Evolutionary conservation across 1,140 invertebrate genomes (phyloP), one percentile per base, ranked within the genome.

Genomic region (Littorina saxatilis): DNA sequence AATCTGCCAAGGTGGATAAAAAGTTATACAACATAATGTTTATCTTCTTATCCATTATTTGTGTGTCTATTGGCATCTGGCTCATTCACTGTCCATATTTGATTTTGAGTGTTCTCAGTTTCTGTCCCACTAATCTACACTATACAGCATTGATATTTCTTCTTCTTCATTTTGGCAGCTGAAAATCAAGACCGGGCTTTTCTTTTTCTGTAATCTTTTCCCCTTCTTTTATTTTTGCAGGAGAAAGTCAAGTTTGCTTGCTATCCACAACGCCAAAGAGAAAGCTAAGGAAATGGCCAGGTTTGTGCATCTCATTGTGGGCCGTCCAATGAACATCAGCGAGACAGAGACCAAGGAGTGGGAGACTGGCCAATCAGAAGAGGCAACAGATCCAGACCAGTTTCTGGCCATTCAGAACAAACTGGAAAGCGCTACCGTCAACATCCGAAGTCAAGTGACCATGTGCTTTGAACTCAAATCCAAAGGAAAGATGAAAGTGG

Each of bases 211-310:
- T n/a, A n/a, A n/a, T n/a, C n/a, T n/a, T n/a, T 17, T 47, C 7
- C 43, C 17, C 43, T 47, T 17, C 17, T 47, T 47, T 5, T 47
- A 5, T 47, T 47, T 47, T 17, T 47, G 50, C 20, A 91, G 90
- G 83, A 88, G 88, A 76, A 89, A 91, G 82, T 86, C 88, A 23
- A 88, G 88, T 80, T 43, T 91, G 66, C 79, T 89, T 47, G 89
- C 91, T 17, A 86, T 91, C 17, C 88, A 90, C 70, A 91, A 91
- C 87, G 91, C 91, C 2, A 90, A 91, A 80, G 85, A 88, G 50
- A 91, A 91, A 83, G 91, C 91, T 37, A 83, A 88, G 40, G 91
- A 91, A 80, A 90, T 91, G 86, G 90, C 91, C 23, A 81, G 81
- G n/a, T 85, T 89, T 81, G 86, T 91, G 13, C 86, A 89, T 40